A percentile compares a stretch with the other conserved stretches of the same genome.
Evolutionary conservation across 2,797 vertebrate genomes (phyloP).

Genomic region (Diceros bicornis): DNA sequence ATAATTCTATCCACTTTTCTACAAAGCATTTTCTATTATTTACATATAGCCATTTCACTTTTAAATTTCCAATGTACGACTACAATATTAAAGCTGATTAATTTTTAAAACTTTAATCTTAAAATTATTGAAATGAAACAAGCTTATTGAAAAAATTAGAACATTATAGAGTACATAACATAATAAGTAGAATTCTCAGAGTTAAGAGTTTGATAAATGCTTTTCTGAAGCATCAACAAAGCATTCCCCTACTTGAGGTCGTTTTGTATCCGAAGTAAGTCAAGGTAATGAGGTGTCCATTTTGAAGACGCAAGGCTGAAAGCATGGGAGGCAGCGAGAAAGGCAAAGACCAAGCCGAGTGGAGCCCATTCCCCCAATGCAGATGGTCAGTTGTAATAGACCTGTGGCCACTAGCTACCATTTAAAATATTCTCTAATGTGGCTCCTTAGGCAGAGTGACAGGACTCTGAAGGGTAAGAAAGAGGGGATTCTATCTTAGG

Average conservation of each 20-base stretch:
- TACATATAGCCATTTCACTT: not conserved
- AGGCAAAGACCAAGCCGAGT: not conserved
- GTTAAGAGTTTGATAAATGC: not conserved
- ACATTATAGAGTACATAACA: not conserved
- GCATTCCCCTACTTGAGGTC: not conserved
- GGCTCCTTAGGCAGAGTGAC: not conserved
- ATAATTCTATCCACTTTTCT: conserved; percentile 14
- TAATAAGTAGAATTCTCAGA: conserved; percentile 25
- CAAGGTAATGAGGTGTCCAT: not conserved
- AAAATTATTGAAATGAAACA: conserved; percentile 32
- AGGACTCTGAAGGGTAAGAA: not conserved
- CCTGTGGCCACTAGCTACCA: not conserved
- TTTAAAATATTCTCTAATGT: conserved; percentile 12
- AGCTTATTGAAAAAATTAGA: not conserved
- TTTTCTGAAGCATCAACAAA: conserved; percentile 44
- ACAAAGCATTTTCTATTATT: not conserved
- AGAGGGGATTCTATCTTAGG: not conserved
- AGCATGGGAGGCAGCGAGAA: not conserved
- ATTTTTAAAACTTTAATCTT: not conserved
- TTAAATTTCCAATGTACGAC: conserved; percentile 2
- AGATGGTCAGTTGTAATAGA: not conserved
- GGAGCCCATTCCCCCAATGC: not conserved
- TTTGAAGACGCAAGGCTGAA: not conserved
- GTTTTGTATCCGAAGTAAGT: conserved; percentile 28
- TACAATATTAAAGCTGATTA: conserved; percentile 11